Evolutionary conservation across 2,113 vertebrate genomes (phyloP).

Genomic region (Xenopus laevis): DNA sequence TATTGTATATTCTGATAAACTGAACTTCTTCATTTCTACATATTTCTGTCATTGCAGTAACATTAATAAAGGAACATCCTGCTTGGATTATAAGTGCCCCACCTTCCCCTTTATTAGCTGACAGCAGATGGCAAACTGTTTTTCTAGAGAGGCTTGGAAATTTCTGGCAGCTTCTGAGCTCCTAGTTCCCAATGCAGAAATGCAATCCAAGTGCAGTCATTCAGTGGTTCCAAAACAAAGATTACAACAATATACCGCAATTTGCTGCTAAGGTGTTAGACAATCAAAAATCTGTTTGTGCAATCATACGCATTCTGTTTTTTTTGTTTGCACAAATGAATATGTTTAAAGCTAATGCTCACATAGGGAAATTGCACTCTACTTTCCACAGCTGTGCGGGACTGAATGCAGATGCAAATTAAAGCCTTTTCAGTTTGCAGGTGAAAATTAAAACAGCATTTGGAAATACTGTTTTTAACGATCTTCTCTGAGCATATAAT

Average conservation of each 20-base stretch:
- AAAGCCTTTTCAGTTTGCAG: background rate
- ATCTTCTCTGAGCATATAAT: too few species aligned
- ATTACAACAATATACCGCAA: conserved; percentile 2
- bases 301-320: background rate
- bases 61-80: background rate
- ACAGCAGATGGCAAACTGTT: conserved; percentile 14
- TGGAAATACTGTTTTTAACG: too few species aligned
- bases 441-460: background rate
- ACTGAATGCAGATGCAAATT: background rate
- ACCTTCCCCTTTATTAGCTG: background rate
- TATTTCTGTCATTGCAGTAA: background rate
- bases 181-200: background rate
- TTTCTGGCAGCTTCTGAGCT: conserved; percentile 11
- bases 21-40: background rate
- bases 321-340: background rate
- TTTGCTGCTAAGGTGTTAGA: conserved; percentile 11
- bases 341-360: background rate
- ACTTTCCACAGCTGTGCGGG: too few species aligned
- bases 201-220: conserved; percentile 11
- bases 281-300: conserved; percentile 13
- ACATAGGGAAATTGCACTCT: background rate
- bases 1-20: too few species aligned
- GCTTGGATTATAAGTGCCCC: background rate
- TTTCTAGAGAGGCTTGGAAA: background rate
- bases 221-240: conserved; percentile 12